Evolutionary conservation across 2,888 invertebrate genomes (phyloP).

Genomic region (Melikaiella ostensackeni): DNA sequence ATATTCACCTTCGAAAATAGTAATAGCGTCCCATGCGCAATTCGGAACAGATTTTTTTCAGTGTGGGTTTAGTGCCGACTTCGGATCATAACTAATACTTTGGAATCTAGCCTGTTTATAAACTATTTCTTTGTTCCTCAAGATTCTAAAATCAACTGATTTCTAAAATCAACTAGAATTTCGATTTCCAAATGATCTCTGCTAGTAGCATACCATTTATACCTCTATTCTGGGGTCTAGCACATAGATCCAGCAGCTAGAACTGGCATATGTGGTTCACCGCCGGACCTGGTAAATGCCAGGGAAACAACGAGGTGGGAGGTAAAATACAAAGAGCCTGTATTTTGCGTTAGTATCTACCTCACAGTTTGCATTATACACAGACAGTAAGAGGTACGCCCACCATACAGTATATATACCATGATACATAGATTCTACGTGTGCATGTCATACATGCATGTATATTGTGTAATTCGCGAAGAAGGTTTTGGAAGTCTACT

Average conservation of each 20-base stretch:
- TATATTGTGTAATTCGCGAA: constrained; percentile 43
- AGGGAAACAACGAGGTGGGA: constrained; percentile 28
- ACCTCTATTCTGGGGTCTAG: constrained; percentile 5
- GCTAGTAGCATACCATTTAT: constrained; percentile 1
- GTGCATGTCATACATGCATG: constrained; percentile 1
- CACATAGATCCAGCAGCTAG: constrained; percentile 30
- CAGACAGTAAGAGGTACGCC: constrained; percentile 27
- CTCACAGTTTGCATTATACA: constrained; percentile 50
- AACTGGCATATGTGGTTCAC: constrained; percentile 22
- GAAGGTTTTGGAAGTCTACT: constrained; percentile 47
- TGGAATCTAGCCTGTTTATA: too few species aligned
- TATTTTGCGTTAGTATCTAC: constrained; percentile 44
- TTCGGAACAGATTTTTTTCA: too few species aligned
- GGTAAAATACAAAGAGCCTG: constrained; percentile 32
- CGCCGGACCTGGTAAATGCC: constrained; percentile 32
- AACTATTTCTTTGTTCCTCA: too few species aligned
- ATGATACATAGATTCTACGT: constrained; percentile 16
- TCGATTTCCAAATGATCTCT: constrained; percentile 1
- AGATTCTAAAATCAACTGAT: too few species aligned
- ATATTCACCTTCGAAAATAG: too few species aligned
- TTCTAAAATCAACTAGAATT: background rate
- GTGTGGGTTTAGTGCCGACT: too few species aligned
- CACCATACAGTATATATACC: constrained; percentile 17
- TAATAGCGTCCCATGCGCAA: too few species aligned
- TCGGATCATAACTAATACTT: too few species aligned